A percentile compares a stretch with the other conserved stretches of the same genome.
Evolutionary conservation across 2,888 invertebrate genomes (phyloP).

Genomic region (Entomobrya multifasciata): DNA sequence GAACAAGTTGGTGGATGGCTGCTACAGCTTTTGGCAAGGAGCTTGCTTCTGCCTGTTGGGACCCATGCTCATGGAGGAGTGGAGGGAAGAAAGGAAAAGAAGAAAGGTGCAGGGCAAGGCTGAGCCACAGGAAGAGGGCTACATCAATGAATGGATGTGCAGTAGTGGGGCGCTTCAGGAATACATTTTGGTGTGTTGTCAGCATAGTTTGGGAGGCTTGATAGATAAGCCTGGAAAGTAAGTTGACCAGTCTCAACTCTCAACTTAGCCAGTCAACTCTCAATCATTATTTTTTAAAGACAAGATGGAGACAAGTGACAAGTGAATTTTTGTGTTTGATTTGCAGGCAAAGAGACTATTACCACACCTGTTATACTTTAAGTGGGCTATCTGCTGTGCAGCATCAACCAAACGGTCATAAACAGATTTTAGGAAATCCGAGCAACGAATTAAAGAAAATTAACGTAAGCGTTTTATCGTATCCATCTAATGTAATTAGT

Average conservation of each 20-base stretch:
- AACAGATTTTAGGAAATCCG: slow-evolving; percentile 75
- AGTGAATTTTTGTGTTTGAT: slow-evolving; percentile 2
- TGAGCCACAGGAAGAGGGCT: not conserved
- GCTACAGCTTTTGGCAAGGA: slow-evolving; percentile 99
- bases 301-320: too few relatives aligned
- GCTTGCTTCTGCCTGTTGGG: slow-evolving; percentile 92
- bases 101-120: not conserved
- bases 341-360: slow-evolving; percentile 91
- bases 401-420: slow-evolving; percentile 83
- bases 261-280: too few relatives aligned
- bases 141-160: slow-evolving; percentile 86
- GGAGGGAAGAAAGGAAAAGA: slow-evolving; percentile 39
- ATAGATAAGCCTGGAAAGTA: slow-evolving; percentile 98
- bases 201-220: slow-evolving; percentile 92
- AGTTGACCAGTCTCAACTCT: slow-evolving; percentile 81
- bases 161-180: slow-evolving; percentile 95
- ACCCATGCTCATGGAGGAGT: slow-evolving; percentile 55
- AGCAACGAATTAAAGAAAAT: slow-evolving; percentile 79
- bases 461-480: slow-evolving; percentile 78
- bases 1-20: slow-evolving; percentile 98
- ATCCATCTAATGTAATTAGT: slow-evolving; percentile 60
- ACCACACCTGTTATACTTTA: slow-evolving; percentile 98
- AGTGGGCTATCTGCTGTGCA: slow-evolving; percentile 97
- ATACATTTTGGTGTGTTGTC: slow-evolving; percentile 96
- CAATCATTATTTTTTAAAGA: too few relatives aligned